Percentiles rank a stretch among this genome's conserved stretches.
phyloP scores from a whole-genome alignment of 2,113 vertebrate genomes.

The Amblyornis subalaris region DNA sequence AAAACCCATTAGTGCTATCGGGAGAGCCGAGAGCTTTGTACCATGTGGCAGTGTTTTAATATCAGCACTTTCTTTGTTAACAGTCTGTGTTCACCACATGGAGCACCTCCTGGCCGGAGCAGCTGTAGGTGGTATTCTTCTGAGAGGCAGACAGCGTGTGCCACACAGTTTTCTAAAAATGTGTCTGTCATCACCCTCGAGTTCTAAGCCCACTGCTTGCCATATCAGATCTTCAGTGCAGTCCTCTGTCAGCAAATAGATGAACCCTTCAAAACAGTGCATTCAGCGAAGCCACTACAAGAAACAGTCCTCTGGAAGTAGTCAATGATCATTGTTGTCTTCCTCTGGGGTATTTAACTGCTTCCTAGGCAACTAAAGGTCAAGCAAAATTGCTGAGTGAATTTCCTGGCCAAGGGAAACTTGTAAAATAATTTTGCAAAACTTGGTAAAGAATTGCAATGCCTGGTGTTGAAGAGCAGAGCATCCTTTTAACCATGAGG shows the following conservation, averaged over 20 bases:
- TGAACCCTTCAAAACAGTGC: neutral
- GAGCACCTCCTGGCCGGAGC: neutral
- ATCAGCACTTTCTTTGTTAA: neutral
- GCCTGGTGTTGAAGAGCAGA: neutral
- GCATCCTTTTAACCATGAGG: neutral
- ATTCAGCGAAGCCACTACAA: neutral
- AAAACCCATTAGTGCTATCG: neutral
- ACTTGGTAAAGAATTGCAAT: neutral
- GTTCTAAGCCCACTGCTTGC: neutral
- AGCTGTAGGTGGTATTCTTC: neutral
- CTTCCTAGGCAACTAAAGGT: neutral
- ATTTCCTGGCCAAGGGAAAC: neutral
- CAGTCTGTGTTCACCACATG: neutral
- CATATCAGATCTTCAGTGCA: neutral
- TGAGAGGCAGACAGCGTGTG: neutral
- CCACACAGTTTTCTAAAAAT: neutral
- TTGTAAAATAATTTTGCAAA: neutral
- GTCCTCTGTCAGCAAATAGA: neutral
- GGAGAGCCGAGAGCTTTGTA: neutral
- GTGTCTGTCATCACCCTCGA: neutral
- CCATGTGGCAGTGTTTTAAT: neutral
- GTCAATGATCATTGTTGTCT: neutral
- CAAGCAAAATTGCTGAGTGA: neutral
- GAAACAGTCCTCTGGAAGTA: neutral
- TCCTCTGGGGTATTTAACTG: neutral